phyloP scores from a whole-genome alignment of 2,888 invertebrate genomes.

The Andrena haemorrhoa region DNA sequence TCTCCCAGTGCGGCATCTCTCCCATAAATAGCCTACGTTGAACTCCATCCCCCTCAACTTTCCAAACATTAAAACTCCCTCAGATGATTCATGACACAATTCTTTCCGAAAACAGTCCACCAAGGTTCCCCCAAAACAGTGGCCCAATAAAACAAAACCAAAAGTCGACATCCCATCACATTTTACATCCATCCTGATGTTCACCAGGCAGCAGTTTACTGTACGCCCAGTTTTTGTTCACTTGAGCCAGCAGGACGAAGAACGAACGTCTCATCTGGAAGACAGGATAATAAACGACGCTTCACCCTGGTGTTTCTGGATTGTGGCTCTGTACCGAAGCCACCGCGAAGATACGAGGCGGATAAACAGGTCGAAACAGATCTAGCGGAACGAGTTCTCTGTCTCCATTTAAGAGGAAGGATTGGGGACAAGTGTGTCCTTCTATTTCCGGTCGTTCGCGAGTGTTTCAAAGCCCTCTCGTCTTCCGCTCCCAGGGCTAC shows the following conservation, averaged over 20 bases:
- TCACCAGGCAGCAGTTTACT: neutral
- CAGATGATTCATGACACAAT: too few species aligned
- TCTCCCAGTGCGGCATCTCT: too few species aligned
- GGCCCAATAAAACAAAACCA: too few species aligned
- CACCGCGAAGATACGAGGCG: neutral
- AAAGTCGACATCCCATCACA: too few species aligned
- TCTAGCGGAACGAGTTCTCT: constrained; percentile 21
- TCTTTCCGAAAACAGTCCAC: too few species aligned
- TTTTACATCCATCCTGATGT: too few species aligned
- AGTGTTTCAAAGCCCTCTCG: constrained; percentile 44
- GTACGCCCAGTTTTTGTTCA: neutral
- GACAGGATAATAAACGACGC: constrained; percentile 40
- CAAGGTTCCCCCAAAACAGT: too few species aligned
- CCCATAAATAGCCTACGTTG: too few species aligned
- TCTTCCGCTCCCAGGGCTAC: constrained; percentile 29
- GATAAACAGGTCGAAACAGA: constrained; percentile 49
- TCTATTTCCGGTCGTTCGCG: constrained; percentile 34
- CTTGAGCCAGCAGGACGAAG: neutral
- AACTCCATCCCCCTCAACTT: too few species aligned
- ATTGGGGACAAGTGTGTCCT: constrained; percentile 59
- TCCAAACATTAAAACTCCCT: too few species aligned
- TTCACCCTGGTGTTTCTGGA: constrained; percentile 1
- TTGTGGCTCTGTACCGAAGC: neutral
- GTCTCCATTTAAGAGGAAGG: constrained; percentile 42
- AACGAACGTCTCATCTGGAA: neutral